Conservation (phyloP, 2,797 vertebrate genomes). For the Eptatretus atami region DNA sequence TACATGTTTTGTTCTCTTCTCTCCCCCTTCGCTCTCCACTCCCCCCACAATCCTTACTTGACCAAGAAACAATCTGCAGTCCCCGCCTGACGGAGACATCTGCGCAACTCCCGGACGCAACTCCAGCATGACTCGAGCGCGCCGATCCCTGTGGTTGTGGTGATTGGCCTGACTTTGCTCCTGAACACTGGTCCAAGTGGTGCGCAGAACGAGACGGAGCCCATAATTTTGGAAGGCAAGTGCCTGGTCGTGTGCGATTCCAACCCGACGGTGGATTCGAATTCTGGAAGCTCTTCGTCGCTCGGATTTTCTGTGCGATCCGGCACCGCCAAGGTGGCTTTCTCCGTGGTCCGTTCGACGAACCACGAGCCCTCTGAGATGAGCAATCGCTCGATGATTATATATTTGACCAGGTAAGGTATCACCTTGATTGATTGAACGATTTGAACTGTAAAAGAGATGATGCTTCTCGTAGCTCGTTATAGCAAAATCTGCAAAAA, state of each 20-base stretch:
- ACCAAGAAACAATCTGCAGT: too few relatives aligned
- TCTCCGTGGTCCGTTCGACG: constrained; percentile 74
- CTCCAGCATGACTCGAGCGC: too few relatives aligned
- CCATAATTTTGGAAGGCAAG: constrained; percentile 76
- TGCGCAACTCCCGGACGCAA: too few relatives aligned
- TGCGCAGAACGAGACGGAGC: constrained; percentile 78
- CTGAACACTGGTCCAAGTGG: constrained; percentile 13
- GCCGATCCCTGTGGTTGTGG: not conserved
- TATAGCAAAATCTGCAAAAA: too few relatives aligned
- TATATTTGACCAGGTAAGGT: constrained; percentile 73
- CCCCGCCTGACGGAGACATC: too few relatives aligned
- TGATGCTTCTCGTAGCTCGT: too few relatives aligned
- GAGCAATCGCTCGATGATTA: constrained; percentile 92
- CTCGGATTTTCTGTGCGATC: constrained; percentile 91
- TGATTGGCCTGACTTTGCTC: not conserved
- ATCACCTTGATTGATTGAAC: too few relatives aligned
- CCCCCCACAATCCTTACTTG: too few relatives aligned
- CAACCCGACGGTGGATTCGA: constrained; percentile 58
- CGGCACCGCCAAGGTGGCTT: constrained; percentile 76
- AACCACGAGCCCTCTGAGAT: constrained; percentile 97
- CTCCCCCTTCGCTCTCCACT: too few relatives aligned
- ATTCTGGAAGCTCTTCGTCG: constrained; percentile 33
- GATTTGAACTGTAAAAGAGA: too few relatives aligned
- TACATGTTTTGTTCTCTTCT: too few relatives aligned
- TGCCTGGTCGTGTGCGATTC: constrained; percentile 89